A percentile compares a stretch with the other conserved stretches of the same genome.
phyloP scores from a whole-genome alignment of 2,797 vertebrate genomes.

The Labeo calbasu region DNA sequence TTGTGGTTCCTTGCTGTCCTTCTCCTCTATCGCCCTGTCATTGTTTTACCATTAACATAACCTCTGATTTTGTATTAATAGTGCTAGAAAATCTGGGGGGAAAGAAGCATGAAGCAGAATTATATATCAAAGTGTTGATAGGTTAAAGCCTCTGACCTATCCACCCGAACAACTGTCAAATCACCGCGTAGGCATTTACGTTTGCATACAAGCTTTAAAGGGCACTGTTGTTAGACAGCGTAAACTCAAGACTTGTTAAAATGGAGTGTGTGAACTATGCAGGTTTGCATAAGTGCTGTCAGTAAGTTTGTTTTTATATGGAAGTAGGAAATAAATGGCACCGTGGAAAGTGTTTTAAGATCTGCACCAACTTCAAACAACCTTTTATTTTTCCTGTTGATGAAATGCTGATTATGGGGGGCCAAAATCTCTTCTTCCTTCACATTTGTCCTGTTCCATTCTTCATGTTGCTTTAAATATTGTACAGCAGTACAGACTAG shows the following conservation, averaged over 20 bases:
- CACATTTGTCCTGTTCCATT: background rate
- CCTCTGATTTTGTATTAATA: background rate
- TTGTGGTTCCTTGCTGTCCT: background rate
- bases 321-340: background rate
- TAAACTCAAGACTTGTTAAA: conserved; percentile 25
- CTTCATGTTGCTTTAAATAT: background rate
- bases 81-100: background rate
- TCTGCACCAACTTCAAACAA: background rate
- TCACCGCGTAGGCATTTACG: conserved; percentile 36
- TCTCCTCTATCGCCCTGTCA: background rate
- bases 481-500: background rate
- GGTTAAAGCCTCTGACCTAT: conserved; percentile 39
- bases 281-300: background rate
- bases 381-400: background rate
- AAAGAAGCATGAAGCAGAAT: background rate
- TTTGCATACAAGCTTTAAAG: conserved; percentile 47
- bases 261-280: conserved; percentile 10
- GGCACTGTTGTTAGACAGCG: conserved; percentile 48
- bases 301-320: background rate
- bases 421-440: background rate
- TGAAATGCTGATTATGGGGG: background rate
- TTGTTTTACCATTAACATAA: background rate
- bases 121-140: conserved; percentile 30
- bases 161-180: conserved; percentile 42
- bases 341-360: background rate